These are phyloP conservation scores for Dryadula phaetusa DNA, from an alignment of 2,888 invertebrate genomes.

Conservation along the genomic window DNA sequence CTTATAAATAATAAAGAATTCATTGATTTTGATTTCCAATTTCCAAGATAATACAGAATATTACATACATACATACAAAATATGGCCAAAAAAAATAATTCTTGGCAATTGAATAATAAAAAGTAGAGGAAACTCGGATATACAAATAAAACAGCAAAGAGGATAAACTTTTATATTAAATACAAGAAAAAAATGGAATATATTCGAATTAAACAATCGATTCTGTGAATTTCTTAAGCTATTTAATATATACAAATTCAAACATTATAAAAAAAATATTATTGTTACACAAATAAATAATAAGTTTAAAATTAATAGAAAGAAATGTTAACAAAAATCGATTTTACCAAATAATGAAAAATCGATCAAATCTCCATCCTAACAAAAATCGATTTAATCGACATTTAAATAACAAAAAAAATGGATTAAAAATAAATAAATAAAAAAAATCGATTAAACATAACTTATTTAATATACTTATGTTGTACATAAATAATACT, in stretches of 20 bases:
- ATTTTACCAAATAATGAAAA: no score
- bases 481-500: constrained; percentile 18
- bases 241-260: not conserved
- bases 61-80: no score
- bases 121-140: not conserved
- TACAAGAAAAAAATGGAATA: constrained; percentile 13
- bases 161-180: constrained; percentile 6
- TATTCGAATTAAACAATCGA: constrained; percentile 14
- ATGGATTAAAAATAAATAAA: constrained; percentile 16
- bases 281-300: no score
- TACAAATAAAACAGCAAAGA: not conserved
- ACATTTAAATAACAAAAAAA: not conserved
- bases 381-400: not conserved
- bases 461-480: not conserved
- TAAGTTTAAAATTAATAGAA: not conserved
- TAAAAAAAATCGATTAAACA: constrained; percentile 7
- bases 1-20: no score
- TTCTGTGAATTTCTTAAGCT: not conserved
- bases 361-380: not conserved
- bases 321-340: not conserved
- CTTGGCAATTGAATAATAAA: not conserved
- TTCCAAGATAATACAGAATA: no score
- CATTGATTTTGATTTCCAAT: no score
- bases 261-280: not conserved
- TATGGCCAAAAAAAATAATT: not conserved